Evolutionary conservation across 2,113 vertebrate genomes (phyloP).

Genomic region (Corydoras maculifer): DNA sequence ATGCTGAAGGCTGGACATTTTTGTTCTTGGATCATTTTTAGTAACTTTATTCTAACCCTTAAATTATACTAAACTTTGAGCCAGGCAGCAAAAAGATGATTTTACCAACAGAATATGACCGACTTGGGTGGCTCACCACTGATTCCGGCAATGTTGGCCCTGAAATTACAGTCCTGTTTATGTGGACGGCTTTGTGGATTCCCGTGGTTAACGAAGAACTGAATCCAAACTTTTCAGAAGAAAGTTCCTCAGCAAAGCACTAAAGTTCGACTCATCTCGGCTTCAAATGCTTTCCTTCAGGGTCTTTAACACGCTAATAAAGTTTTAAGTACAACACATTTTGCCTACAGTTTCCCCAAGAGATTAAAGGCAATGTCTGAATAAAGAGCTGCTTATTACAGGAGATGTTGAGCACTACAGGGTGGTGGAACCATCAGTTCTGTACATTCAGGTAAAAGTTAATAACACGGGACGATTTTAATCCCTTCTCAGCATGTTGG

Average conservation of each 20-base stretch:
- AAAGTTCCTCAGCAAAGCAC: not conserved
- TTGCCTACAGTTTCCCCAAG: too few species aligned
- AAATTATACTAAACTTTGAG: not conserved
- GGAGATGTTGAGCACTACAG: too few species aligned
- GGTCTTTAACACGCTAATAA: too few species aligned
- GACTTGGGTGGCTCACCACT: not conserved
- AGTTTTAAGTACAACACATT: too few species aligned
- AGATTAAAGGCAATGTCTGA: too few species aligned
- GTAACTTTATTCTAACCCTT: not conserved
- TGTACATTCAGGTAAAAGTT: not conserved
- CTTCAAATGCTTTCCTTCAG: too few species aligned
- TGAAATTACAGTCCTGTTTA: not conserved
- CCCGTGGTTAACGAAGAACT: slow-evolving; percentile 4
- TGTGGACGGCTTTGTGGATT: not conserved
- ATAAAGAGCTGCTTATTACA: too few species aligned
- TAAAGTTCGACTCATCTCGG: not conserved
- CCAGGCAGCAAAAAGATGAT: not conserved
- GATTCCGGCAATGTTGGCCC: not conserved
- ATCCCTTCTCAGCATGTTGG: not conserved
- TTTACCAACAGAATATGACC: not conserved
- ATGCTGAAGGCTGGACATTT: too few species aligned
- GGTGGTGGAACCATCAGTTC: too few species aligned
- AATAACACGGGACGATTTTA: not conserved
- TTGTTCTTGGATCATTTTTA: too few species aligned
- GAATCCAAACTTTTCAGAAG: not conserved